These are phyloP conservation scores for Pectinophora gossypiella DNA, from an alignment of 1,140 invertebrate genomes.

Conservation along the genomic window DNA sequence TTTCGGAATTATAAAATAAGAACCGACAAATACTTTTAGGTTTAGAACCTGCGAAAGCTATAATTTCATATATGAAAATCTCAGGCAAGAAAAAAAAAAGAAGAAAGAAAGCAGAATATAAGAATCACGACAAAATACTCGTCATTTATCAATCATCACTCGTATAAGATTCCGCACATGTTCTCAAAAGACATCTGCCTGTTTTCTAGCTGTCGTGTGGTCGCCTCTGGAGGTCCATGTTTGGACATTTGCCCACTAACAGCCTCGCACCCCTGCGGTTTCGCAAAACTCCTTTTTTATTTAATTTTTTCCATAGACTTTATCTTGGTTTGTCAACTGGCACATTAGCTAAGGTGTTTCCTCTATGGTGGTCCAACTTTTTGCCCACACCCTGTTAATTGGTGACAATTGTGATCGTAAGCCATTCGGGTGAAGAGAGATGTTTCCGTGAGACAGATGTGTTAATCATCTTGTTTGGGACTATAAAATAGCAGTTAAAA, in stretches of 20 bases:
- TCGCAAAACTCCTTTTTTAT: constrained; percentile 24
- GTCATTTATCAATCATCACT: not conserved
- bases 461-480: constrained; percentile 16
- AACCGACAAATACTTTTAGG: no score
- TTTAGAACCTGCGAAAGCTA: no score
- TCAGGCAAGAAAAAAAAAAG: no score
- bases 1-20: no score
- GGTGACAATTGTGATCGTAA: constrained; percentile 68
- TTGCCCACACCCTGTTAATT: constrained; percentile 61
- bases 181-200: constrained; percentile 1
- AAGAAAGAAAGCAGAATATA: no score
- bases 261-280: constrained; percentile 50
- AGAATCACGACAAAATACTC: no score
- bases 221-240: constrained; percentile 42
- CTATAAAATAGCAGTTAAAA: no score
- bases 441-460: constrained; percentile 58
- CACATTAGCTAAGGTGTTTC: constrained; percentile 70
- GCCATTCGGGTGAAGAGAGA: constrained; percentile 55
- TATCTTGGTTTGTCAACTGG: constrained; percentile 53
- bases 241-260: constrained; percentile 52
- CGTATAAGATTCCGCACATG: constrained; percentile 8
- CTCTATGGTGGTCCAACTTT: constrained; percentile 56
- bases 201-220: constrained; percentile 2
- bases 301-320: constrained; percentile 33
- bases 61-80: no score